Percentiles rank a stretch among this genome's conserved stretches.
Conservation (phyloP, 2,113 vertebrate genomes). For the Gavialis gangeticus region DNA sequence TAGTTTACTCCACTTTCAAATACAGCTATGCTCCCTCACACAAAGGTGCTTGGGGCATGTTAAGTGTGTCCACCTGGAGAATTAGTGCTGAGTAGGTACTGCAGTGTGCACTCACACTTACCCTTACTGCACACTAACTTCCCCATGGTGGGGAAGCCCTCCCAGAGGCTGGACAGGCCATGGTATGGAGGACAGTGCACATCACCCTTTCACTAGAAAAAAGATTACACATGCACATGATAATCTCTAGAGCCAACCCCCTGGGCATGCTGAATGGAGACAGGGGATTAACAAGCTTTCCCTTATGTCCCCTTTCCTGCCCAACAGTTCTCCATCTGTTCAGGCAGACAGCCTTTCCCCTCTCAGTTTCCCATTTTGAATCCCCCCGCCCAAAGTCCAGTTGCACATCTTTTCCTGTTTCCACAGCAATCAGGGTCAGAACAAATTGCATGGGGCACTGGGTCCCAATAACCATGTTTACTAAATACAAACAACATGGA, state of each 20-base stretch:
- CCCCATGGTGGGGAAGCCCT: too few relatives aligned
- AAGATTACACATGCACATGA: not conserved
- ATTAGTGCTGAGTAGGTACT: too few relatives aligned
- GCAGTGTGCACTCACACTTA: too few relatives aligned
- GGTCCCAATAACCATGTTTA: not conserved
- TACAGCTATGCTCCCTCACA: too few relatives aligned
- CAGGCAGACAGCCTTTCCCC: not conserved
- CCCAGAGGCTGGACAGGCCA: not conserved
- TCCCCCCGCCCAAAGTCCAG: not conserved
- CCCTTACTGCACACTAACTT: too few relatives aligned
- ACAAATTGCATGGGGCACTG: not conserved
- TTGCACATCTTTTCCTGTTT: not conserved
- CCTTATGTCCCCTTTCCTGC: not conserved
- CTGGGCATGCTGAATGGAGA: not conserved
- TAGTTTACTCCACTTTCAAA: too few relatives aligned
- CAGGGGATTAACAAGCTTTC: not conserved
- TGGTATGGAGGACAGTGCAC: not conserved
- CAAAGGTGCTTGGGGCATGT: too few relatives aligned
- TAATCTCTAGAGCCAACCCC: not conserved
- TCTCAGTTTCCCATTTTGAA: not conserved
- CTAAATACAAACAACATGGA: fast-evolving
- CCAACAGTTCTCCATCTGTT: not conserved
- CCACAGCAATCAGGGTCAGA: not conserved
- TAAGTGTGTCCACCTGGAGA: too few relatives aligned
- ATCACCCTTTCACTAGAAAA: not conserved